These are phyloP conservation scores for Ectemnius cavifrons DNA, from an alignment of 2,888 invertebrate genomes.

Conservation along the genomic window DNA sequence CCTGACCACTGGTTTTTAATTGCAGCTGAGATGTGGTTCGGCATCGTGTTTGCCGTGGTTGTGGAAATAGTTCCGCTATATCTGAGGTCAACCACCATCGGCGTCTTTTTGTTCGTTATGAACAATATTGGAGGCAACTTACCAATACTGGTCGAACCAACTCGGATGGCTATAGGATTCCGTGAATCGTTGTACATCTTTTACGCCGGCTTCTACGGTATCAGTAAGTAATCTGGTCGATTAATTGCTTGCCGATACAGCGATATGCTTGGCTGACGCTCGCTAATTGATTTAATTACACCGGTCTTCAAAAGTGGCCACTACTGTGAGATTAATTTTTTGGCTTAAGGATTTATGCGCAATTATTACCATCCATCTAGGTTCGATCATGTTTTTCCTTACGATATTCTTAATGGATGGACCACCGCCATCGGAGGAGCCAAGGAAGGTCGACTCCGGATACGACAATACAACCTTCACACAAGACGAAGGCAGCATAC, in stretches of 20 bases:
- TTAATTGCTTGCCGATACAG: not conserved
- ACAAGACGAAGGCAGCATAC: slow-evolving; percentile 78
- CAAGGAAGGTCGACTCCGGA: slow-evolving; percentile 70
- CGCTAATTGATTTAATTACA: not conserved
- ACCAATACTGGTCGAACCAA: slow-evolving; percentile 92
- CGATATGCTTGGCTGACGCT: no score
- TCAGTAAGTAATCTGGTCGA: slow-evolving; percentile 83
- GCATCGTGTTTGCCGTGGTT: slow-evolving; percentile 92
- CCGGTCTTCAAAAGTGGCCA: no score
- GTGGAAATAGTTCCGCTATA: slow-evolving; percentile 92
- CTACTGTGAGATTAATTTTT: no score
- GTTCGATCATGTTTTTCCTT: slow-evolving; percentile 89
- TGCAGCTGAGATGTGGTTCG: slow-evolving; percentile 96
- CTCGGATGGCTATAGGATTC: slow-evolving; percentile 89
- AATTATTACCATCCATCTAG: slow-evolving; percentile 74
- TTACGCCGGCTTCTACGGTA: slow-evolving; percentile 91
- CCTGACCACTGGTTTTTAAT: slow-evolving; percentile 41
- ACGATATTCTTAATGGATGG: slow-evolving; percentile 91
- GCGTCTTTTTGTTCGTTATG: slow-evolving; percentile 94
- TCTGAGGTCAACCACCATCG: slow-evolving; percentile 90
- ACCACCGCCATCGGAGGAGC: slow-evolving; percentile 73
- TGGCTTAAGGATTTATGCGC: no score
- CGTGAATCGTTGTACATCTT: slow-evolving; percentile 91
- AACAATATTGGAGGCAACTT: slow-evolving; percentile 95
- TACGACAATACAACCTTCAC: slow-evolving; percentile 81